Percentiles rank a stretch among this genome's conserved stretches.
phyloP scores from a whole-genome alignment of 92 coral and sea anemone genomes.

The Nematostella vectensis region DNA sequence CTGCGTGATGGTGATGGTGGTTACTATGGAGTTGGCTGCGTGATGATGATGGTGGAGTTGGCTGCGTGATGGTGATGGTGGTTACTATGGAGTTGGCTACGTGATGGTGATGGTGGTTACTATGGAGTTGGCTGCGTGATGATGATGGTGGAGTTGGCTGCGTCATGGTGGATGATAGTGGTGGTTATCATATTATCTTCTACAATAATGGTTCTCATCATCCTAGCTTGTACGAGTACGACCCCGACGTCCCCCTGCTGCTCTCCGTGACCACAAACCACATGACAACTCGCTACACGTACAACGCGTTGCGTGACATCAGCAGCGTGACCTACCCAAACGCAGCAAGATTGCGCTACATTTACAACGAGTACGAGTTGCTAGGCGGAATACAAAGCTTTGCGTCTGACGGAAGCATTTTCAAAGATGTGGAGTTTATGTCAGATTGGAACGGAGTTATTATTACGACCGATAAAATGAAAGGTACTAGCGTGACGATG shows the following conservation, averaged over 20 bases:
- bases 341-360: slow-evolving; percentile 27
- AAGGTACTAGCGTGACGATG: slow-evolving; percentile 17
- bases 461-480: slow-evolving; percentile 8
- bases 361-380: slow-evolving; percentile 43
- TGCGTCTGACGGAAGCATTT: slow-evolving; percentile 20
- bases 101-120: too few species aligned
- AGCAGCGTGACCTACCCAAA: slow-evolving; percentile 48
- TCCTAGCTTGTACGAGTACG: slow-evolving; percentile 49
- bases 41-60: too few species aligned
- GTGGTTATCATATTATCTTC: too few species aligned
- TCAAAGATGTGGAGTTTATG: slow-evolving; percentile 25
- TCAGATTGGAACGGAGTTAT: slow-evolving; percentile 60
- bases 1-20: too few species aligned
- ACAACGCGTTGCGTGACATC: slow-evolving; percentile 39
- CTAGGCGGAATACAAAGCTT: slow-evolving; percentile 31
- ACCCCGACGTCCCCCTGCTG: slow-evolving; percentile 8
- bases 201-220: too few species aligned
- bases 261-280: slow-evolving; percentile 35
- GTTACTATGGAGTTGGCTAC: too few species aligned
- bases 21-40: too few species aligned
- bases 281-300: slow-evolving; percentile 35
- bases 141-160: too few species aligned
- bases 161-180: too few species aligned
- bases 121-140: too few species aligned
- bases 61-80: too few species aligned